Evolutionary conservation across 2,797 vertebrate species (phyloP).

Genomic region (Ara ararauna): DNA sequence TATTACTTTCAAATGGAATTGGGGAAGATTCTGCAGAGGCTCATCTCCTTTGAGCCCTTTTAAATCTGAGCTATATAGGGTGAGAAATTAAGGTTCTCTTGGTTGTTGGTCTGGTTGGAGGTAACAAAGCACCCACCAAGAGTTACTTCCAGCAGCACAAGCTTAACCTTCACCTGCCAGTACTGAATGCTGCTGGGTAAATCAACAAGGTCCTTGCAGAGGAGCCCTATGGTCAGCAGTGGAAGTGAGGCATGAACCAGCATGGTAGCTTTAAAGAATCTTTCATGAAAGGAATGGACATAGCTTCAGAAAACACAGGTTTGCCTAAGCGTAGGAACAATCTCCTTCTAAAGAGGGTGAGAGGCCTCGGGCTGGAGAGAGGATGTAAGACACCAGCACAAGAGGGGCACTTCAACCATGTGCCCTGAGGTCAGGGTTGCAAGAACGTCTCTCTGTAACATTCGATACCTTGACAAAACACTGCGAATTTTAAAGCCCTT

Average conservation of each 20-base stretch:
- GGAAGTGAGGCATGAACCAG: neutral
- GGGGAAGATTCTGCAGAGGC: neutral
- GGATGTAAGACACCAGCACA: fast-evolving
- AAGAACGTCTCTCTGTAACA: neutral
- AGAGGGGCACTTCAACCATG: neutral
- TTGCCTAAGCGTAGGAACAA: neutral
- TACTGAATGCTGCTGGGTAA: neutral
- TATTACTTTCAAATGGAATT: neutral
- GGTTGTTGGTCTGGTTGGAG: neutral
- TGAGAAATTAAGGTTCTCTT: neutral
- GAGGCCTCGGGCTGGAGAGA: neutral
- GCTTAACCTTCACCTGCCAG: neutral
- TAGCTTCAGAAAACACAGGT: neutral
- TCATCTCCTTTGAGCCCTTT: neutral
- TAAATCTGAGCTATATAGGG: fast-evolving
- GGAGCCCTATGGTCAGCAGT: fast-evolving
- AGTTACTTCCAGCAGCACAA: neutral
- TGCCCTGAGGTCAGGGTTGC: fast-evolving
- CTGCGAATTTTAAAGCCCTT: neutral
- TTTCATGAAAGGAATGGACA: neutral
- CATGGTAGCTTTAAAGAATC: neutral
- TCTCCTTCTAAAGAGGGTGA: neutral
- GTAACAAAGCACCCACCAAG: neutral
- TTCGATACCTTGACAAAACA: neutral
- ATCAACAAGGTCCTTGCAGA: neutral